Base-by-base conservation (phyloP, 2,113 vertebrate species). In the Leptobrachium leishanense region DNA sequence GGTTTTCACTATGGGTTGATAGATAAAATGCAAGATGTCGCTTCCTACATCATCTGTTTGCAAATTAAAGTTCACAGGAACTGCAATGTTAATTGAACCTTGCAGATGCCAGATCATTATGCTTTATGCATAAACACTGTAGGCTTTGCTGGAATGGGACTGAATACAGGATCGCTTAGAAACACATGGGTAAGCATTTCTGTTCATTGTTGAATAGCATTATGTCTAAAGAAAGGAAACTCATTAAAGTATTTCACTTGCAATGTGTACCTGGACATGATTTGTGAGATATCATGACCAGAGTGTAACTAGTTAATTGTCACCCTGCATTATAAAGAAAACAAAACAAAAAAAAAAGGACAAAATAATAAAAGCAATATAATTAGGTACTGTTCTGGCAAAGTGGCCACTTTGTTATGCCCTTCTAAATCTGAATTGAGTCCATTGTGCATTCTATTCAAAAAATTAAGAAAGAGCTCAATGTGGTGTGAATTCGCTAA, bases 401-500 rank as follows among this genome's bases (percentile, higher is more conserved):
- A 67, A 76, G 53, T 40, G 68, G 75, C 68, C 65, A 76, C 13
- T 55, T 76, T 57, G 64, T 65, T 59, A 20, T n/a, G 68, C 12
- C 31, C 31, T 65, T 9, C 39, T 68, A 50, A 50, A 76, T 53
- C 50, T 44, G 75, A 68, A 76, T 50, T 68, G 54, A 65, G 57
- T 57, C 53, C 43, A 68, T 65, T 68, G 67, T 69, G 65, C 43
- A 43, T 57, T 69, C 68, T 68, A 68, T 57, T 76, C 40, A 76
- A 59, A 59, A 68, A 68, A 68, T 40, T 57, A n/a, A 43, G 64
- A 76, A 76, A 59, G 9, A 69, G 55, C 68, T 76, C 75, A 76
- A 40, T 76, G 75, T 76, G 55, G 65, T 76, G 66, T 46, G 75
- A 76, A 76, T 68, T 68, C n/a, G 68, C 43, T 46, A 76, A 54